Conservation (phyloP, 2,888 invertebrate genomes). For the Acrobasis suavella region DNA sequence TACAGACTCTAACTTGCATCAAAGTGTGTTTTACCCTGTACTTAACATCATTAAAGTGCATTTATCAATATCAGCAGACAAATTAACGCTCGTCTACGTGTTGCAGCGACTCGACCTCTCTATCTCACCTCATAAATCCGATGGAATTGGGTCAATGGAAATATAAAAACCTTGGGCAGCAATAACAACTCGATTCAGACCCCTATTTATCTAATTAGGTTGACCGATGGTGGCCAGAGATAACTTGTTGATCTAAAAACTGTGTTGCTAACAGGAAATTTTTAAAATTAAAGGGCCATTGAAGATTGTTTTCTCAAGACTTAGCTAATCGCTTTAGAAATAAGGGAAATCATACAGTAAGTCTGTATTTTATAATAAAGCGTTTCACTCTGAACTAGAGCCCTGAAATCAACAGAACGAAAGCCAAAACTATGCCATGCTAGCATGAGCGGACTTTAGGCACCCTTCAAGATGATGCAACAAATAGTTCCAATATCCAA, state of each 20-base stretch:
- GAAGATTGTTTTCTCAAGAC: too few species aligned
- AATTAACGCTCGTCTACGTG: conserved; percentile 23
- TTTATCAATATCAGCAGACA: conserved; percentile 1
- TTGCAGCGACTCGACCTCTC: conserved; percentile 1
- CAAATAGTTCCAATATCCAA: not conserved
- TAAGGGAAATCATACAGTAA: too few species aligned
- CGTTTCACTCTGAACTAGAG: too few species aligned
- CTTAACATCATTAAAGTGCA: not conserved
- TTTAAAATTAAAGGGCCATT: not conserved
- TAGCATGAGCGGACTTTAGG: not conserved
- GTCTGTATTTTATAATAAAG: too few species aligned
- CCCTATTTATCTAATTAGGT: conserved; percentile 71
- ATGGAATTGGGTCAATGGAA: conserved; percentile 68
- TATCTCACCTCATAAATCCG: conserved; percentile 41
- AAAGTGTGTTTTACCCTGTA: not conserved
- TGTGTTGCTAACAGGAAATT: conserved; percentile 12
- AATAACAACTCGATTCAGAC: conserved; percentile 48
- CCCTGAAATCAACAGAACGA: too few species aligned
- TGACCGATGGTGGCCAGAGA: conserved; percentile 41
- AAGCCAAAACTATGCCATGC: too few species aligned
- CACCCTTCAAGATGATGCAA: not conserved
- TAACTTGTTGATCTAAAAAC: conserved; percentile 4
- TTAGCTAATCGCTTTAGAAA: too few species aligned
- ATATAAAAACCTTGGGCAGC: conserved; percentile 59
- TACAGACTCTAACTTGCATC: too few species aligned